Evolutionary conservation across 1,140 invertebrate genomes (phyloP), one percentile per base, ranked within the genome.

Genomic region (Himalopsyche phryganea): DNA sequence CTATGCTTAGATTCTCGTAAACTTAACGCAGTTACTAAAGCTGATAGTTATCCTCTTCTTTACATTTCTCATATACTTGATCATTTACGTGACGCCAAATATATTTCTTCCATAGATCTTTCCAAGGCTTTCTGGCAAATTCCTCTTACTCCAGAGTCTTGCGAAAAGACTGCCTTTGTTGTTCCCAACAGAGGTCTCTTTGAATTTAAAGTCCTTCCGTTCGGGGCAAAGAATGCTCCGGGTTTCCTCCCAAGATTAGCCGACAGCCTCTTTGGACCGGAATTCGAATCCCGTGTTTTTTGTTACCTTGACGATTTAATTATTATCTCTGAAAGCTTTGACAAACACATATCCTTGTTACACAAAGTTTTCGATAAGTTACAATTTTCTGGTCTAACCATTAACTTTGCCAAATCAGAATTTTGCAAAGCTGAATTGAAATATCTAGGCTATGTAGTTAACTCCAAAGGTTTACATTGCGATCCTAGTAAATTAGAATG

Each of bases 111-210:
- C 1, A 42, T 42, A 10, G 41, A 42, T 15, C 13, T 41, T 6
- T 13, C n/a, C n/a, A 41, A 41, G 13, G 7, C 41, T 7, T 42
- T 42, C 41, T 42, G 41, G 41, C 41, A 42, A 14, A 42, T 42
- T 42, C 9, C 41, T 1, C 14, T 42, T 7, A 7, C 14, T 42
- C 14, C 14, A 10, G 41, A 42, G 1, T 42, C 41, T 7, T 42
- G 41, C 14, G 41, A 42, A 6, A 42, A 42, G 1, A 42, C 7
- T 1, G 41, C 41, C 2, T 42, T 47, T 19, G 45, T 19, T 10
- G 20, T 1, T 19, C 45, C 45, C 1, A 18, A 20, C 15, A 13
- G 20, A 2, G 20, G 45, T 19, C 14, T 47, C 10, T 47, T 33
- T n/a, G n/a, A n/a, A n/a, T n/a, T n/a, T n/a, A n/a, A n/a, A n/a